phyloP scores from a whole-genome alignment of 2,888 invertebrate genomes.

The Globia sparganii region DNA sequence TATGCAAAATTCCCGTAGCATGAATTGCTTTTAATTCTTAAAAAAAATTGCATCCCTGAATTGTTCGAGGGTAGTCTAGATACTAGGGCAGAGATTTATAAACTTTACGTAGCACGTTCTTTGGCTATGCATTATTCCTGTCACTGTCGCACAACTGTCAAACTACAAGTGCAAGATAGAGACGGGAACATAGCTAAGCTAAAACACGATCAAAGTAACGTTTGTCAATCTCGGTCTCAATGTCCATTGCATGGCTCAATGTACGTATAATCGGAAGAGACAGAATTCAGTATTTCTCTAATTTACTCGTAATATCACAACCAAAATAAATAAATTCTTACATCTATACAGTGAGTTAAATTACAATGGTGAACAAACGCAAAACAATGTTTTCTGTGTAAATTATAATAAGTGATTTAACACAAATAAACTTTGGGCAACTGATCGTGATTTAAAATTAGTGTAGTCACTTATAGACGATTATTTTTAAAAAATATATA shows the following conservation, averaged over 20 bases:
- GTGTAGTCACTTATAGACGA: neutral
- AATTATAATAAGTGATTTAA: slow-evolving; percentile 35
- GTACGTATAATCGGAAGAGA: slow-evolving; percentile 50
- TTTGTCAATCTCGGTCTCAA: neutral
- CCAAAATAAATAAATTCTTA: slow-evolving; percentile 68
- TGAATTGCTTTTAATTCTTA: neutral
- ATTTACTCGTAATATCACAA: slow-evolving; percentile 67
- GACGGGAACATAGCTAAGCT: neutral
- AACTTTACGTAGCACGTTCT: neutral
- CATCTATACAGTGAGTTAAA: slow-evolving; percentile 56
- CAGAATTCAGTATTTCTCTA: slow-evolving; percentile 52
- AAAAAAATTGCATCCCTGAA: neutral
- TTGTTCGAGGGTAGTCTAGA: neutral
- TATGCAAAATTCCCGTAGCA: neutral
- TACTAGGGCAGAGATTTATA: neutral
- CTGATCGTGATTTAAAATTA: neutral
- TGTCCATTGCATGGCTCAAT: neutral
- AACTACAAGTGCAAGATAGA: slow-evolving; percentile 1
- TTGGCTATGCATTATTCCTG: neutral
- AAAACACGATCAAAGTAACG: neutral
- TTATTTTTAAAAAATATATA: neutral
- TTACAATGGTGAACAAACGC: slow-evolving; percentile 56
- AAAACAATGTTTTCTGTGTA: slow-evolving; percentile 48
- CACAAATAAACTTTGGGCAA: slow-evolving; percentile 8
- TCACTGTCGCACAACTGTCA: neutral